These are phyloP conservation scores for Clivina fossor DNA, from an alignment of 2,888 invertebrate species.

Conservation along the genomic window DNA sequence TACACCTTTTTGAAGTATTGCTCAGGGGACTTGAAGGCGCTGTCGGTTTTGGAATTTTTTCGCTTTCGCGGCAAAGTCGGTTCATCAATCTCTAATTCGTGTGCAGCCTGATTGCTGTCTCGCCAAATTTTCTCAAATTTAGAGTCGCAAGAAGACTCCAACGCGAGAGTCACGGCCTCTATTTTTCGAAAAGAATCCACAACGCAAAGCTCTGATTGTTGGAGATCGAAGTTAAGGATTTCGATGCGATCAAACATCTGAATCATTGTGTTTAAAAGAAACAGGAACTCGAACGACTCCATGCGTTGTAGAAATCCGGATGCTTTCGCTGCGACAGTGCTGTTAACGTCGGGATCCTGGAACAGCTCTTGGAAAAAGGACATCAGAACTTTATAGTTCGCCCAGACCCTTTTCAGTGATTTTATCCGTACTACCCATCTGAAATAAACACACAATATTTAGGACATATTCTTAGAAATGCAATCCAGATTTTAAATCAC, in stretches of 20 bases:
- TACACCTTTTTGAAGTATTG: slow-evolving; percentile 33
- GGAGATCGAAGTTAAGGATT: slow-evolving; percentile 32
- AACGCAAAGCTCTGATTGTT: slow-evolving; percentile 34
- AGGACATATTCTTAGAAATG: background rate
- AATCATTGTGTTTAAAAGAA: slow-evolving; percentile 31
- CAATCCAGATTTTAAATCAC: background rate
- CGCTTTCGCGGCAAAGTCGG: slow-evolving; percentile 24
- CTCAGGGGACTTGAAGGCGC: slow-evolving; percentile 26
- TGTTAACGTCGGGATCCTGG: slow-evolving; percentile 26
- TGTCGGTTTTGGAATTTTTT: too few species aligned
- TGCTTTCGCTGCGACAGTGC: slow-evolving; percentile 34
- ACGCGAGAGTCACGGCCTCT: slow-evolving; percentile 13
- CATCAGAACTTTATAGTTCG: slow-evolving; percentile 27
- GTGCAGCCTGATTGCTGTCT: slow-evolving; percentile 8
- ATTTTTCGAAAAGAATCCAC: slow-evolving; percentile 23
- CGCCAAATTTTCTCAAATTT: slow-evolving; percentile 25
- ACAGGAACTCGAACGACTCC: slow-evolving; percentile 29
- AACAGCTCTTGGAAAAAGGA: slow-evolving; percentile 30
- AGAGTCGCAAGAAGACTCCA: slow-evolving; percentile 18
- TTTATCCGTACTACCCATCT: slow-evolving; percentile 34
- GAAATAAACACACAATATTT: slow-evolving; percentile 4
- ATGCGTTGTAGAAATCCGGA: slow-evolving; percentile 30
- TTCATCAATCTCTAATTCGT: slow-evolving; percentile 31
- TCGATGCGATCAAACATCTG: slow-evolving; percentile 37
- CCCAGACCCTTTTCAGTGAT: slow-evolving; percentile 32